These are phyloP conservation scores for Atopsyche davidsoni DNA, from an alignment of 1,140 invertebrate genomes.

Conservation along the genomic window DNA sequence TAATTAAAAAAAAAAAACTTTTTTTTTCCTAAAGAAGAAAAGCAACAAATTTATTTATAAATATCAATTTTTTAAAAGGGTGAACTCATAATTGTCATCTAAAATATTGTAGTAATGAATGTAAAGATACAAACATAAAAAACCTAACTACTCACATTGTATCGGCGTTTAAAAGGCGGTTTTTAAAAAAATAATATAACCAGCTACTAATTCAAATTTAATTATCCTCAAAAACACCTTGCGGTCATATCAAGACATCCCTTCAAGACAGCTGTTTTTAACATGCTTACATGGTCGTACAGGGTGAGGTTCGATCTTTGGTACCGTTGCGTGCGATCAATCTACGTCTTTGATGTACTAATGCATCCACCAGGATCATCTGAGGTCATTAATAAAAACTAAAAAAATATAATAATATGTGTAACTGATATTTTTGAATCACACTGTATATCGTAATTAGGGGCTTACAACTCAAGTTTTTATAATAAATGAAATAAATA, in stretches of 20 bases:
- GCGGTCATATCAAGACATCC: not conserved
- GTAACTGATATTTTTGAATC: not conserved
- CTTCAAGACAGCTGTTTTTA: too few relatives aligned
- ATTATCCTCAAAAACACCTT: constrained; percentile 7
- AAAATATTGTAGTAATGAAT: too few relatives aligned
- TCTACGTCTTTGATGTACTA: constrained; percentile 10
- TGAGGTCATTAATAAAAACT: constrained; percentile 3
- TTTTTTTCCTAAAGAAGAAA: too few relatives aligned
- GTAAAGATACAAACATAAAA: too few relatives aligned
- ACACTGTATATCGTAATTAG: constrained; percentile 2
- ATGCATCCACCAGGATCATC: constrained; percentile 3
- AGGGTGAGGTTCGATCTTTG: not conserved
- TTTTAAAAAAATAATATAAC: too few relatives aligned
- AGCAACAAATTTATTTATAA: too few relatives aligned
- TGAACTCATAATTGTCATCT: too few relatives aligned
- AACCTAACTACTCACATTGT: too few relatives aligned
- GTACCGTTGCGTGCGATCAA: constrained; percentile 17
- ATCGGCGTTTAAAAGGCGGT: too few relatives aligned
- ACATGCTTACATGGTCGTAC: too few relatives aligned
- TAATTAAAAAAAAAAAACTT: too few relatives aligned
- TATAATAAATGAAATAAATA: not conserved
- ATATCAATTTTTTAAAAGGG: too few relatives aligned
- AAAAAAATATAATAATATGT: not conserved
- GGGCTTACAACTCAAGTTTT: not conserved
- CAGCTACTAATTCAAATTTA: constrained; percentile 11